Evolutionary conservation across 2,113 vertebrate species (phyloP).

Genomic region (Dromas ardeola): DNA sequence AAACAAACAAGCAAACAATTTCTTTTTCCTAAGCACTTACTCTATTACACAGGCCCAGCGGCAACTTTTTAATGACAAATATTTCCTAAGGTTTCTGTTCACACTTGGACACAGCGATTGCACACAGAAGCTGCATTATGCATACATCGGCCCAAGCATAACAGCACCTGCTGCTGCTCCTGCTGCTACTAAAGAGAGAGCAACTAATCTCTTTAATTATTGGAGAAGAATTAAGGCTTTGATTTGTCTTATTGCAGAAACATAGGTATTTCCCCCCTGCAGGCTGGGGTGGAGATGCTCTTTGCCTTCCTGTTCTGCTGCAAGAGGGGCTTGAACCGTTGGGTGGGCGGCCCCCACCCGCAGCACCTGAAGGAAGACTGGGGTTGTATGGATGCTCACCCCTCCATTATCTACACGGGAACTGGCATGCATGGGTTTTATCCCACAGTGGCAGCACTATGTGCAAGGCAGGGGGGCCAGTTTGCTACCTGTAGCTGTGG

Average conservation of each 20-base stretch:
- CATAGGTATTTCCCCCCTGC: not conserved
- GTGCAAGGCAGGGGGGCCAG: not conserved
- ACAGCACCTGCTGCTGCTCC: slow-evolving; percentile 38
- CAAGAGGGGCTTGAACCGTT: not conserved
- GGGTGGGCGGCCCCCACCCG: rapidly evolving
- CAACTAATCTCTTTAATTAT: slow-evolving; percentile 48
- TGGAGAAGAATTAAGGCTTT: slow-evolving; percentile 36
- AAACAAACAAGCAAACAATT: not conserved
- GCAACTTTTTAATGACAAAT: not conserved
- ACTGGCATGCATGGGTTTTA: not conserved
- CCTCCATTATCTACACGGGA: rapidly evolving
- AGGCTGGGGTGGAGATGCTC: not conserved
- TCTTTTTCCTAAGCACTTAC: not conserved
- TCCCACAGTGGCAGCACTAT: not conserved
- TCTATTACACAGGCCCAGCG: not conserved
- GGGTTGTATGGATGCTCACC: not conserved
- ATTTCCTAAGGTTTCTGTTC: not conserved
- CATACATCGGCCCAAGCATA: not conserved
- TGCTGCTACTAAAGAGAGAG: slow-evolving; percentile 34
- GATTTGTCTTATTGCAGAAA: slow-evolving; percentile 26
- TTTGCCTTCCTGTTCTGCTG: not conserved
- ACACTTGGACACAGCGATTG: not conserved
- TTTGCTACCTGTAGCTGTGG: not conserved
- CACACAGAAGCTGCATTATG: not conserved
- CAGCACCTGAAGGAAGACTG: not conserved